phyloP scores from a whole-genome alignment of 1,140 invertebrate species.

The Zeugodacus cucurbitae region DNA sequence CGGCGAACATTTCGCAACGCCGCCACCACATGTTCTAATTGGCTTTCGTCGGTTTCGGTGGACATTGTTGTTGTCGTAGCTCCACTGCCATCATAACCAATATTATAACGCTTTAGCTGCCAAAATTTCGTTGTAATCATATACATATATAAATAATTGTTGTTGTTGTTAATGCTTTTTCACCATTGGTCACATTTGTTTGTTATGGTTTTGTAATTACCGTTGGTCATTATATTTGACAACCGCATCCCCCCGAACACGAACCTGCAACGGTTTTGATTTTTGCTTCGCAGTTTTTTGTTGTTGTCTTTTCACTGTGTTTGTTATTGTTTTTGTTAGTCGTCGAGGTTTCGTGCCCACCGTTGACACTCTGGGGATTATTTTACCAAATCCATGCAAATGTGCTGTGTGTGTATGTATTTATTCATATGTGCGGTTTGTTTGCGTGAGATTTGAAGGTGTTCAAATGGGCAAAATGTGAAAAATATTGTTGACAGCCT shows the following conservation, averaged over 20 bases:
- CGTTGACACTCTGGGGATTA: not conserved
- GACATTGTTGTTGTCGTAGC: not conserved
- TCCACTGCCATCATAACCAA: not conserved
- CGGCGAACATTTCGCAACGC: not conserved
- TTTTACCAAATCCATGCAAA: not conserved
- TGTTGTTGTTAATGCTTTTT: not conserved
- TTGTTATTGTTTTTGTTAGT: not conserved
- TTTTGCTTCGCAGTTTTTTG: not conserved
- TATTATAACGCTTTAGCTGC: not conserved
- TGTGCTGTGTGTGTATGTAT: not conserved
- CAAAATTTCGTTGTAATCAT: not conserved
- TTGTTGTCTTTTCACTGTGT: not conserved
- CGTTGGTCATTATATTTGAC: constrained; percentile 28
- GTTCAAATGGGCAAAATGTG: not conserved
- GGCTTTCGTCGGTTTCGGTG: not conserved
- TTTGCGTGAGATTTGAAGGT: not conserved
- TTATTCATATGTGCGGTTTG: not conserved
- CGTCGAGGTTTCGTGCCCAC: not conserved
- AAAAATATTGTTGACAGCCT: not conserved
- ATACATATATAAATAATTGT: not conserved
- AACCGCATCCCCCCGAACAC: not conserved
- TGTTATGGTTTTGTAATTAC: constrained; percentile 42
- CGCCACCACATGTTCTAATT: not conserved
- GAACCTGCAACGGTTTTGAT: not conserved
- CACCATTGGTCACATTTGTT: constrained; percentile 23